Percentiles rank a stretch among this genome's conserved stretches.
phyloP scores from a whole-genome alignment of 2,888 invertebrate species.

The Cantharis rustica region DNA sequence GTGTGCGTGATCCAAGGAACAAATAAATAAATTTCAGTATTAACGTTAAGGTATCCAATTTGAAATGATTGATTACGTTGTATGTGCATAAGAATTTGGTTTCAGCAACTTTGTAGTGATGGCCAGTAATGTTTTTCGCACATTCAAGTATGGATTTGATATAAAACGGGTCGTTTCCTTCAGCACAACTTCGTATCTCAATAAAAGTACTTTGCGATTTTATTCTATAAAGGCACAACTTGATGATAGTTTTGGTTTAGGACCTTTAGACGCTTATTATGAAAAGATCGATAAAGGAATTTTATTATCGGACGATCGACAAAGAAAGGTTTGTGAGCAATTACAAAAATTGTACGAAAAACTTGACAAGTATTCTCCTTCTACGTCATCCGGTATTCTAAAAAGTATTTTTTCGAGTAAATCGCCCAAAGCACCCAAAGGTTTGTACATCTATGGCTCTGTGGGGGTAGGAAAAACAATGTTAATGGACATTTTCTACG shows the following conservation, averaged over 20 bases:
- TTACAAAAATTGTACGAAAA: conserved; percentile 73
- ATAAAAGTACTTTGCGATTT: background rate
- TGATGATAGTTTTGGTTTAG: conserved; percentile 9
- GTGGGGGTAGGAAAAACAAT: conserved; percentile 98
- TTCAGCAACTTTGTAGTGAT: background rate
- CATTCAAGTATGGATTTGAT: background rate
- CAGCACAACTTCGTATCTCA: background rate
- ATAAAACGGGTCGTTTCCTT: background rate
- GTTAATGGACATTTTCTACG: conserved; percentile 97
- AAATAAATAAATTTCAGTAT: background rate
- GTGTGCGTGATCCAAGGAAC: background rate
- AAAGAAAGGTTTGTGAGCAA: conserved; percentile 69
- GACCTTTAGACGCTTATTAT: conserved; percentile 27
- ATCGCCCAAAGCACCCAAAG: conserved; percentile 62
- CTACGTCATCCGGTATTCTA: conserved; percentile 51
- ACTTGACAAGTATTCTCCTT: conserved; percentile 64
- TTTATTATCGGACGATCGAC: conserved; percentile 72
- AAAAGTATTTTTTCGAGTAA: conserved; percentile 44
- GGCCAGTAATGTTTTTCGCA: background rate
- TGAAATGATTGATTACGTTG: background rate
- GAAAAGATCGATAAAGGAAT: conserved; percentile 63
- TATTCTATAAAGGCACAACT: conserved; percentile 19
- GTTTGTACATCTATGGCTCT: conserved; percentile 87
- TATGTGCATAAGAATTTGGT: background rate
- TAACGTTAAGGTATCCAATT: background rate